Evolutionary conservation across 1,140 invertebrate species (phyloP), one percentile per base, ranked within the genome.

Genomic region (Drosophila sp.): DNA sequence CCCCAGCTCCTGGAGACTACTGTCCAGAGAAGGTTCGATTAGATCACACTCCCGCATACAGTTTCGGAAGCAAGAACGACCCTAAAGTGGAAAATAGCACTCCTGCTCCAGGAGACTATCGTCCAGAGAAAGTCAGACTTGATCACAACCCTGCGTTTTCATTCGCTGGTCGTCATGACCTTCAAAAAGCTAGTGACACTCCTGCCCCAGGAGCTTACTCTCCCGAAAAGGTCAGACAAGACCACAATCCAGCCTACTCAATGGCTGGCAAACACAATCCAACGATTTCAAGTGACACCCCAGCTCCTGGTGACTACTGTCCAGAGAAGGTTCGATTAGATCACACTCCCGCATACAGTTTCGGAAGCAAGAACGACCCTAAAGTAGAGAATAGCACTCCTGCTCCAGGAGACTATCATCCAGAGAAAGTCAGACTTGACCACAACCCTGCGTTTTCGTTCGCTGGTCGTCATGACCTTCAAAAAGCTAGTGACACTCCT

Each of bases 1-100:
- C 78, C 74, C 93, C 97, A 1, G 95, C 96, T 71, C 94, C 97
- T 72, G 93, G 96, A 78, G 93, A 95, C 90, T 94, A 98, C 93
- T 93, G 95, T 92, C 96, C 96, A 0, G 96, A 97, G 78, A 95
- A 96, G 82, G 94, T 94, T 1, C 93, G 95, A 44, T 80, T 93
- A 27, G 93, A 93, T 55, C 92, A 89, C 35, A 84, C 93, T 44
- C 94, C 94, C 3, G 92, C 94, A 55, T 94, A 94, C 57, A 93
- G 92, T 1, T 93, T 95, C 50, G 92, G 92, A 44, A 90, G 93
- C 1, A 94, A 93, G 73, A 72, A 81, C 91, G 74, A 95, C 44
- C 70, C 84, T 2, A 91, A 70, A 8, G 94, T 80, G 60, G 57
- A 74, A 1, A 84, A 58, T 23, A 33, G 72, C 8, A 80, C 77